Evolutionary conservation across 2,113 vertebrate species (phyloP).

Genomic region (Telmatochromis sp.): DNA sequence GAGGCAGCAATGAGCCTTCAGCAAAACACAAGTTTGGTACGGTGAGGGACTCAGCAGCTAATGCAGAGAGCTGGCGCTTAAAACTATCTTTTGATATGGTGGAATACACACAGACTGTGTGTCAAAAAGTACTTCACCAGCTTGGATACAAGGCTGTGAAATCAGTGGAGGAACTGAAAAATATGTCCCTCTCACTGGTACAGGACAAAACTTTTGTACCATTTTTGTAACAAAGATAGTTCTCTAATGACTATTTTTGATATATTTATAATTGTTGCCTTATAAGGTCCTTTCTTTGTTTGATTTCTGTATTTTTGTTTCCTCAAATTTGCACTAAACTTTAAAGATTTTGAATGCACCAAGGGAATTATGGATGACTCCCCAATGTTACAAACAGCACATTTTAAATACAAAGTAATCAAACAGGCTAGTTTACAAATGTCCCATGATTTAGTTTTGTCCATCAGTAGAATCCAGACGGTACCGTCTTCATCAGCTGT

Average conservation of each 20-base stretch:
- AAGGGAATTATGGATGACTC: constrained; percentile 15
- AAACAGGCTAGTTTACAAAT: constrained; percentile 37
- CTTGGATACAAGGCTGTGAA: constrained; percentile 85
- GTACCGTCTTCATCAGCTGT: constrained; percentile 2
- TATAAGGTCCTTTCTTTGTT: constrained; percentile 61
- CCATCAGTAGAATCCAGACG: constrained; percentile 8
- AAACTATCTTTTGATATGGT: constrained; percentile 93
- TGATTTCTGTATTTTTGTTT: constrained; percentile 33
- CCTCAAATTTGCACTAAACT: constrained; percentile 85
- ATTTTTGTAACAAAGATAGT: constrained; percentile 81
- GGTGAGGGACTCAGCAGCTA: constrained; percentile 88
- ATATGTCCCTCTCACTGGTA: constrained; percentile 86
- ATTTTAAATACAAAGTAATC: constrained; percentile 37
- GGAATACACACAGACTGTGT: constrained; percentile 87
- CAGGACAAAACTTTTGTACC: constrained; percentile 89
- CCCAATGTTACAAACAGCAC: constrained; percentile 53
- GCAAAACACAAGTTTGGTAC: constrained; percentile 95
- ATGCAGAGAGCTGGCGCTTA: constrained; percentile 92
- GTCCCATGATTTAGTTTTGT: constrained; percentile 4
- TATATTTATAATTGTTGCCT: constrained; percentile 90
- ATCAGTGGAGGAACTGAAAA: constrained; percentile 87
- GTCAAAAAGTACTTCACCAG: constrained; percentile 83
- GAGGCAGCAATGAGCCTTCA: constrained; percentile 80
- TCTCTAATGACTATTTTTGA: constrained; percentile 74
- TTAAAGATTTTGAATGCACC: constrained; percentile 55